phyloP scores from a whole-genome alignment of 2,888 invertebrate genomes.

The Ichneumon xanthorius region DNA sequence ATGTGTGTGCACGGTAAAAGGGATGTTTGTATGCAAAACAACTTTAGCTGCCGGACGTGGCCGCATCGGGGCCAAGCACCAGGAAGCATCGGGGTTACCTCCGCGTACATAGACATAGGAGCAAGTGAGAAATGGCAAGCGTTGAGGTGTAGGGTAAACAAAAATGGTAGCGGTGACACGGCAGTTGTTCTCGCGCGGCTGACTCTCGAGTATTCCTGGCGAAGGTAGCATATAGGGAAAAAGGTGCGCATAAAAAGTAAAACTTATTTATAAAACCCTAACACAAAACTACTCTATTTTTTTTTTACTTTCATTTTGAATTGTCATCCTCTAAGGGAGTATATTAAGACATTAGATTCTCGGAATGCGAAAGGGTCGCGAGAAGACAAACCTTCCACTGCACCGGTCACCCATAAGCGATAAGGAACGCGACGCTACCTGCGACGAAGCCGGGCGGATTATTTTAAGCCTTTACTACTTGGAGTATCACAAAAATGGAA shows the following conservation, averaged over 20 bases:
- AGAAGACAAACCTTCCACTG: neutral
- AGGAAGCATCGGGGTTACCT: neutral
- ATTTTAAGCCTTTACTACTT: neutral
- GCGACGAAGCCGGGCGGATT: neutral
- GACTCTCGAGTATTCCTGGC: neutral
- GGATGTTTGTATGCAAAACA: neutral
- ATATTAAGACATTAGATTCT: neutral
- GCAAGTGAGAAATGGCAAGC: slow-evolving; percentile 46
- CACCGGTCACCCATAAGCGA: neutral
- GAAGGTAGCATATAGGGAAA: neutral
- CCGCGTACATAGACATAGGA: slow-evolving; percentile 7
- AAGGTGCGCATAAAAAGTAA: neutral
- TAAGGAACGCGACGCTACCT: no score
- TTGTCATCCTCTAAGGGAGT: neutral
- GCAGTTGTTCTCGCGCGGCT: neutral
- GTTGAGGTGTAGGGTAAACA: slow-evolving; percentile 56
- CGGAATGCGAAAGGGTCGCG: neutral
- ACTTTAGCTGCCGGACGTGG: neutral
- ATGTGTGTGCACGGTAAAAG: neutral
- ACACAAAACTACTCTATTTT: neutral
- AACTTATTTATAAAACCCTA: neutral
- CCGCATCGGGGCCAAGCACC: neutral
- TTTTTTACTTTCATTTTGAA: neutral
- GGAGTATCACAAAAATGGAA: neutral
- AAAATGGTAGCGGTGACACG: slow-evolving; percentile 51